Evolutionary conservation across 2,113 vertebrate genomes (phyloP), one percentile per base, ranked within the genome.

Genomic region (Marcusenius ussheri): DNA sequence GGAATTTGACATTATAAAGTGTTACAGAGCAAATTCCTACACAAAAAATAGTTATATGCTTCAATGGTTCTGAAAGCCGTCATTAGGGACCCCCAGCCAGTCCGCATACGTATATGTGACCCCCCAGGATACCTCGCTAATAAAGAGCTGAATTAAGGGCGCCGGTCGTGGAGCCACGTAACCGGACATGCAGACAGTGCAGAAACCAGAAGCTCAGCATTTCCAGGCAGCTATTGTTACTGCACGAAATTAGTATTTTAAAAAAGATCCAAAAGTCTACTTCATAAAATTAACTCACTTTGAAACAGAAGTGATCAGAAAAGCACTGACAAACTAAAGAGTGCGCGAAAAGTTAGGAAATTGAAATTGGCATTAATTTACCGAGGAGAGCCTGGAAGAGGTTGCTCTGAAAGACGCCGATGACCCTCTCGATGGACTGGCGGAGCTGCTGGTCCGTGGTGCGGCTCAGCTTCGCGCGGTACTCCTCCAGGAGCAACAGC

Each of bases 351-450:
- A 24, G 21, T 3, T n/a, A n/a, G 7, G 56, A n/a, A 62, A n/a
- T 62, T 0, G 8, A 66, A 27, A 27, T 3, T n/a, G 24, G n/a
- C n/a, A 27, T 11, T 70, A 13, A 27, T 70, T 70, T 84, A 97
- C 97, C 97, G 94, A 97, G 96, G 90, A 97, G 93, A 89, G 97
- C 97, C 94, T 97, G 97, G 93, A 98, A 98, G 0, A 97, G 97
- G 90, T 95, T 96, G 91, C 97, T 98, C 92, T 96, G 97, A 95
- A 98, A 97, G 92, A 98, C 95, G 92, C 92, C 95, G 94, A 98
- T 97, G 92, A 98, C 97, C 8, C 97, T 95, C 93, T 98, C 96
- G 10, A 98, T 95, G 87, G 97, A 97, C 93, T 93, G 95, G 83
- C 96, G 94, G 92, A 98, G 97, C 91, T 96, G 96, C 90, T 94